These are phyloP conservation scores for Coptotermes formosanus DNA, from an alignment of 1,140 invertebrate species.

Conservation along the genomic window DNA sequence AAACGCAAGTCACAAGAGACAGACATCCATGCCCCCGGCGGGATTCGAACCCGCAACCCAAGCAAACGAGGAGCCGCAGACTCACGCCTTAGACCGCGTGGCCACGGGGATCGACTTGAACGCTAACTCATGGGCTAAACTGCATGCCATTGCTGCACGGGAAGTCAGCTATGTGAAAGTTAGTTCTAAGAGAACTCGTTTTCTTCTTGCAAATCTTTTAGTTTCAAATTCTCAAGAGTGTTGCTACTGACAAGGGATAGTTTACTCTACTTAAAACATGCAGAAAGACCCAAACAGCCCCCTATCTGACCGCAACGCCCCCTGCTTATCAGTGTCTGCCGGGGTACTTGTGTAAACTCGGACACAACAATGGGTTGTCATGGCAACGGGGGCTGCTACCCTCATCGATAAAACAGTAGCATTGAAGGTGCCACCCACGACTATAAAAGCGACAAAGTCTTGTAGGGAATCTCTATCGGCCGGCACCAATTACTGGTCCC, in stretches of 20 bases:
- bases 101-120: too few species aligned
- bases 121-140: too few species aligned
- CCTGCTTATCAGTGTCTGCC: conserved; percentile 3
- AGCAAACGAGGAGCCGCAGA: too few species aligned
- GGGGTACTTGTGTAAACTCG: conserved; percentile 10
- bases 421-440: conserved; percentile 16
- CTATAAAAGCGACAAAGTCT: not conserved
- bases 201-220: not conserved
- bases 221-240: not conserved
- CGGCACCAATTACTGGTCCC: conserved; percentile 6
- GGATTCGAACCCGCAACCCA: too few species aligned
- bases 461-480: not conserved
- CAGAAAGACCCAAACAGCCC: not conserved
- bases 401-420: conserved; percentile 15
- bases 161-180: too few species aligned
- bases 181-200: not conserved
- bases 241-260: not conserved
- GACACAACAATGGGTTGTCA: conserved; percentile 6
- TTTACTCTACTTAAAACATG: too few species aligned
- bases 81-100: too few species aligned
- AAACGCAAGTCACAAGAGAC: too few species aligned
- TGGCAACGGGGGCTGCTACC: not conserved
- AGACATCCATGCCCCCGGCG: too few species aligned
- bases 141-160: too few species aligned
- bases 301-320: not conserved